These are phyloP conservation scores for Pelecanoides urinatrix DNA, from an alignment of 2,113 vertebrate species.

Conservation along the genomic window DNA sequence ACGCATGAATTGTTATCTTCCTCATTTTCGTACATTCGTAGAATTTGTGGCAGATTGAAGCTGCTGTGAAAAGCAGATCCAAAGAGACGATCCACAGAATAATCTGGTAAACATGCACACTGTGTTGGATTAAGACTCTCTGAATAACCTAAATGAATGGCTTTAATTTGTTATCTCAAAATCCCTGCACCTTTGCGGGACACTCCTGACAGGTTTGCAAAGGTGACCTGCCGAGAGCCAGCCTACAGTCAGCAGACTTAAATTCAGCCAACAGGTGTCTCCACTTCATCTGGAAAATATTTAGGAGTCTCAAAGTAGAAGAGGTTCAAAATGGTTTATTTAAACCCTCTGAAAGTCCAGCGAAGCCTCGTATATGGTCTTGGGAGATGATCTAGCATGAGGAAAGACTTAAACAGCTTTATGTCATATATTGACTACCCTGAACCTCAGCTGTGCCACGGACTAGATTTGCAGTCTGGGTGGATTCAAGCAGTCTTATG, in stretches of 20 bases:
- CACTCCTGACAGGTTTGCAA: fast-evolving
- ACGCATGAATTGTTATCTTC: fast-evolving
- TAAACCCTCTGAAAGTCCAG: neutral
- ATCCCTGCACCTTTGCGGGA: neutral
- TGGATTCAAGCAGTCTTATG: neutral
- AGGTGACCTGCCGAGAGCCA: neutral
- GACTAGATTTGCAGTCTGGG: neutral
- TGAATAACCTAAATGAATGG: neutral
- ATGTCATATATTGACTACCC: neutral
- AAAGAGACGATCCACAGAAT: neutral
- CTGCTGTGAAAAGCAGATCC: neutral
- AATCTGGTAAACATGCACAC: neutral
- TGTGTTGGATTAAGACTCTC: neutral
- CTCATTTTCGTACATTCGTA: neutral
- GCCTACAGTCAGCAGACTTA: too few relatives aligned
- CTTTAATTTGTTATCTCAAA: neutral
- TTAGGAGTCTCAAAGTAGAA: neutral
- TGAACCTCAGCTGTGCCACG: neutral
- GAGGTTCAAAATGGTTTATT: neutral
- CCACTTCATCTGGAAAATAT: neutral
- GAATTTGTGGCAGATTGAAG: neutral
- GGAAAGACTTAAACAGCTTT: neutral
- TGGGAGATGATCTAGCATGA: neutral
- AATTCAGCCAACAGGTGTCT: neutral
- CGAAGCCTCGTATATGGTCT: fast-evolving